These are phyloP conservation scores for Drosophila willistoni DNA, from an alignment of 1,140 invertebrate genomes.

Conservation along the genomic window DNA sequence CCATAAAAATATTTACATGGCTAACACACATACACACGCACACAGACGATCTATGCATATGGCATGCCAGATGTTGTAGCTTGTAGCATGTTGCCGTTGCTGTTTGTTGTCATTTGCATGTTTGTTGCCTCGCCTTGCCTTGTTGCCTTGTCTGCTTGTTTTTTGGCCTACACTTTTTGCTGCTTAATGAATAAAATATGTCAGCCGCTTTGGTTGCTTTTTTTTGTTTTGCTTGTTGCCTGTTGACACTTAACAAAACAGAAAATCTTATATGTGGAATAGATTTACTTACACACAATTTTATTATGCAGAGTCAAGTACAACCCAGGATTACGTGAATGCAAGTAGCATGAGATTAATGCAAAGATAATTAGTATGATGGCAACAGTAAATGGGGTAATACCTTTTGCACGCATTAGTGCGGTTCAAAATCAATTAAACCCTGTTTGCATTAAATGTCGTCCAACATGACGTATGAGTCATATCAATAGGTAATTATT, in stretches of 20 bases:
- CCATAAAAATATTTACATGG: constrained; percentile 81
- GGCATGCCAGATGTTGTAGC: constrained; percentile 36
- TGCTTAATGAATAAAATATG: constrained; percentile 80
- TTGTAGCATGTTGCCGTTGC: constrained; percentile 20
- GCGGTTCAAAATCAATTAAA: neutral
- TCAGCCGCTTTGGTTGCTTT: constrained; percentile 57
- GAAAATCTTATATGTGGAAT: constrained; percentile 47
- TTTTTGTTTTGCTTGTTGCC: constrained; percentile 25
- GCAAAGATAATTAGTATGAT: neutral
- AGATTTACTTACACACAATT: constrained; percentile 47
- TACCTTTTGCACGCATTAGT: neutral
- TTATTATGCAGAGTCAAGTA: constrained; percentile 56
- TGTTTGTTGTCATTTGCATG: constrained; percentile 73
- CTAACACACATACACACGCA: constrained; percentile 15
- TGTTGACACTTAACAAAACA: constrained; percentile 53
- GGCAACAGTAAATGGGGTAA: neutral
- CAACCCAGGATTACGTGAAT: constrained; percentile 37
- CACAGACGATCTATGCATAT: constrained; percentile 32
- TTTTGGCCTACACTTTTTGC: constrained; percentile 54
- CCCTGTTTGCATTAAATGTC: neutral
- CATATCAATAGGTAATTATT: too few species aligned
- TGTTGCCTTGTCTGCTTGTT: constrained; percentile 47
- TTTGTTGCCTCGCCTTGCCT: constrained; percentile 43
- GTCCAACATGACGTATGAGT: neutral
- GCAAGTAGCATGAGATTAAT: neutral